A percentile compares a stretch with the other conserved stretches of the same genome.
Conservation (phyloP, 2,888 invertebrate species). For the Blastobasis adustella region DNA sequence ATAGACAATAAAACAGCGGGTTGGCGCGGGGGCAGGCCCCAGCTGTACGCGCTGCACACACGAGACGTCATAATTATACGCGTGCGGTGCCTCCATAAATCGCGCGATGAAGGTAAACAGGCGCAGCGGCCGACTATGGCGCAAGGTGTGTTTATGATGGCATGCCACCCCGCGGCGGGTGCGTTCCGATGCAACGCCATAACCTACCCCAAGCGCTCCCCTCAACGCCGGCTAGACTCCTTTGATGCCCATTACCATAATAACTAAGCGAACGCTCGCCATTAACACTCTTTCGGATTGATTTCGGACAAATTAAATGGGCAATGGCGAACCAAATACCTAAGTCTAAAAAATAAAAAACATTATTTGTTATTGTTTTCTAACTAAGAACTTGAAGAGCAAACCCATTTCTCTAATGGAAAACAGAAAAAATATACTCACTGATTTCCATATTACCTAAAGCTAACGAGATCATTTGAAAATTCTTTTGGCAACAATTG, state of each 20-base stretch:
- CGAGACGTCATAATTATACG: slow-evolving; percentile 53
- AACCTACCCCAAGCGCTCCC: slow-evolving; percentile 67
- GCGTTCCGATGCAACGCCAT: slow-evolving; percentile 62
- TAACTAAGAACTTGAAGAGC: too few relatives aligned
- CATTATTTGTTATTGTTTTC: too few relatives aligned
- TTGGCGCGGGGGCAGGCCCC: too few relatives aligned
- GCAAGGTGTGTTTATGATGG: slow-evolving; percentile 44
- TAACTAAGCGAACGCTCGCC: slow-evolving; percentile 34
- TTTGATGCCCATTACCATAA: slow-evolving; percentile 63
- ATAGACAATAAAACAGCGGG: too few relatives aligned
- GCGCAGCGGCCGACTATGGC: slow-evolving; percentile 32
- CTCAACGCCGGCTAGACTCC: slow-evolving; percentile 59
- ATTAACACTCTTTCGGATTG: slow-evolving; percentile 17
- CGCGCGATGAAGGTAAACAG: slow-evolving; percentile 50
- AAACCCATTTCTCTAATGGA: too few relatives aligned
- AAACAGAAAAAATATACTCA: too few relatives aligned
- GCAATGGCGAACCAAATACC: too few relatives aligned
- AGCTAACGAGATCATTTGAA: too few relatives aligned
- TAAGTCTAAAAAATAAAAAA: too few relatives aligned
- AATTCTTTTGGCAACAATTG: too few relatives aligned
- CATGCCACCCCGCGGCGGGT: slow-evolving; percentile 57
- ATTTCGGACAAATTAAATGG: too few relatives aligned
- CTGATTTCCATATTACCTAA: too few relatives aligned
- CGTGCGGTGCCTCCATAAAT: slow-evolving; percentile 52
- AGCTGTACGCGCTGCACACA: background rate